Conservation (phyloP, 2,888 invertebrate species). For the Lithophane leautieri region DNA sequence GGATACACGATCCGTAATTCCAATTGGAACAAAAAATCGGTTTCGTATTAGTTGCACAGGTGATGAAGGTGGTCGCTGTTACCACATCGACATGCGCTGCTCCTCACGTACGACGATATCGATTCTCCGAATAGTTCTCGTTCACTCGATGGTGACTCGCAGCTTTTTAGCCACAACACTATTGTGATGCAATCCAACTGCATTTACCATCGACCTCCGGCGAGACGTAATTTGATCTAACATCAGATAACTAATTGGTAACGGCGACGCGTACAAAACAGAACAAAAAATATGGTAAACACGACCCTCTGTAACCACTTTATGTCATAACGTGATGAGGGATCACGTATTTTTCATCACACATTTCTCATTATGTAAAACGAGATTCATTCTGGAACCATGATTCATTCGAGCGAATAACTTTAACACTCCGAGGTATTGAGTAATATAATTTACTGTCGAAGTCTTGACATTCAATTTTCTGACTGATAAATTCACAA, state of each 20-base stretch:
- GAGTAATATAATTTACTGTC: slow-evolving; percentile 75
- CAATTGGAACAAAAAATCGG: slow-evolving; percentile 52
- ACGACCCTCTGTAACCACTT: slow-evolving; percentile 65
- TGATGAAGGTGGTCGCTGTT: slow-evolving; percentile 51
- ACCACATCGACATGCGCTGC: slow-evolving; percentile 41
- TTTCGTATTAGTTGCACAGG: slow-evolving; percentile 56
- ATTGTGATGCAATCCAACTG: slow-evolving; percentile 80
- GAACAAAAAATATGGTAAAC: slow-evolving; percentile 76
- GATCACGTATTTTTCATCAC: slow-evolving; percentile 64
- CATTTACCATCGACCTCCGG: slow-evolving; percentile 62
- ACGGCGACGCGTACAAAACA: slow-evolving; percentile 77
- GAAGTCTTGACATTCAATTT: slow-evolving; percentile 80
- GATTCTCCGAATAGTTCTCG: slow-evolving; percentile 68
- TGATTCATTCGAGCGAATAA: slow-evolving; percentile 72
- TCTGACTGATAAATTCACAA: slow-evolving; percentile 78
- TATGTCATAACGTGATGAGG: slow-evolving; percentile 68
- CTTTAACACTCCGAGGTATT: slow-evolving; percentile 73
- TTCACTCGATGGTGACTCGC: slow-evolving; percentile 73
- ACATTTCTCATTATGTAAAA: slow-evolving; percentile 56
- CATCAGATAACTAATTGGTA: slow-evolving; percentile 84
- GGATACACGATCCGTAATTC: slow-evolving; percentile 44
- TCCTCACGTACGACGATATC: slow-evolving; percentile 65
- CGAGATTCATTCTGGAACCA: slow-evolving; percentile 56
- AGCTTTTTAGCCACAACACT: slow-evolving; percentile 73
- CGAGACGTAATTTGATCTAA: slow-evolving; percentile 81